A percentile compares a stretch with the other conserved stretches of the same genome.
Conservation (phyloP, 2,113 vertebrate genomes). For the Macquaria australasica region DNA sequence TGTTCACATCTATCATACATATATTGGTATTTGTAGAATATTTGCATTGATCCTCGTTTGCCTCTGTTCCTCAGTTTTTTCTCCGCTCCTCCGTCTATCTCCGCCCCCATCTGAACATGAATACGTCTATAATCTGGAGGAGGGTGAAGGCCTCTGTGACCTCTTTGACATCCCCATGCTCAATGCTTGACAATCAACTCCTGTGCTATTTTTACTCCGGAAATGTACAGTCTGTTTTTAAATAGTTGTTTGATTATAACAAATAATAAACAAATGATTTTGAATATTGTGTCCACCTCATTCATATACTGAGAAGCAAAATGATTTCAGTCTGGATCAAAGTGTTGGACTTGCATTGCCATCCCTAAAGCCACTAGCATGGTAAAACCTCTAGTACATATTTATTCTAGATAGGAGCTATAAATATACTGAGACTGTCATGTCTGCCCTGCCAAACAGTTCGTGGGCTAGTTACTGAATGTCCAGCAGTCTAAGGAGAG, state of each 20-base stretch:
- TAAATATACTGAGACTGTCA: neutral
- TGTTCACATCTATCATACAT: neutral
- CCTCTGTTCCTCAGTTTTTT: constrained; percentile 85
- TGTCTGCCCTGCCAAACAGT: neutral
- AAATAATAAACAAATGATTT: constrained; percentile 49
- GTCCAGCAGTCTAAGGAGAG: neutral
- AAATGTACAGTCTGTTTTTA: constrained; percentile 39
- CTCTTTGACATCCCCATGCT: constrained; percentile 92
- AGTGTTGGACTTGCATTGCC: too few relatives aligned
- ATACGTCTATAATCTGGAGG: constrained; percentile 91
- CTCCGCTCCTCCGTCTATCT: constrained; percentile 89
- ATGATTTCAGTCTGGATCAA: neutral
- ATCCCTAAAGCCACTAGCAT: neutral
- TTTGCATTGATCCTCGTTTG: constrained; percentile 12
- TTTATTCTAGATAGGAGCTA: neutral
- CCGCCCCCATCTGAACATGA: constrained; percentile 90
- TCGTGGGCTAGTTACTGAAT: neutral
- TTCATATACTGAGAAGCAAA: neutral
- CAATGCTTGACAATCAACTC: constrained; percentile 87
- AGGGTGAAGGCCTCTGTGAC: constrained; percentile 92
- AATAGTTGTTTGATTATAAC: constrained; percentile 17
- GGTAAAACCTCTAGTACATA: neutral
- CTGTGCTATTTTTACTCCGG: neutral
- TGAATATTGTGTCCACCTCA: neutral
- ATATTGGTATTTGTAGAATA: neutral